Conservation (phyloP, 64 coral and sea anemone species). For the Trachythela sp. region DNA sequence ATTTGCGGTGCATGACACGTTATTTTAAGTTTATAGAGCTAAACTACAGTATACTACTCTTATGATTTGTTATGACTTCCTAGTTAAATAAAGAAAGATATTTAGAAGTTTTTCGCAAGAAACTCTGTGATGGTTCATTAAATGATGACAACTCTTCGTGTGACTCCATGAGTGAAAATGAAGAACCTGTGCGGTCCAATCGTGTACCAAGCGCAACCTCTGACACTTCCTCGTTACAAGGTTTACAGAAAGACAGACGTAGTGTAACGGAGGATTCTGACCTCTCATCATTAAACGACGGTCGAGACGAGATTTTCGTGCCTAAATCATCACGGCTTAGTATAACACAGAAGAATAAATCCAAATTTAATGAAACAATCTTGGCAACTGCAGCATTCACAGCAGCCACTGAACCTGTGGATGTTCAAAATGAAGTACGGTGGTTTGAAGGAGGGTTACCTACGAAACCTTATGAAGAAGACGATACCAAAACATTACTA, state of each 20-base stretch:
- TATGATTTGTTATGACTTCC: background rate
- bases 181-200: background rate
- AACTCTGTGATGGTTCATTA: background rate
- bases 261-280: background rate
- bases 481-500: background rate
- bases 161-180: background rate
- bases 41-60: too few species aligned
- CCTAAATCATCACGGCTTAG: background rate
- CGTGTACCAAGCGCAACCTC: background rate
- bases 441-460: background rate
- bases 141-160: background rate
- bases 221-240: background rate
- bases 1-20: too few species aligned
- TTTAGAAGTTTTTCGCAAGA: constrained; percentile 35
- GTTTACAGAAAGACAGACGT: background rate
- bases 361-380: background rate
- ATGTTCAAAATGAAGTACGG: constrained; percentile 11
- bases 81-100: constrained; percentile 66
- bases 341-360: background rate
- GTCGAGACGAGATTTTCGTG: background rate
- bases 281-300: background rate
- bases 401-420: constrained; percentile 54
- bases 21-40: too few species aligned
- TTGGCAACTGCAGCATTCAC: background rate
- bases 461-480: background rate